phyloP scores from a whole-genome alignment of 2,888 invertebrate genomes.

The Pilophorus perplexus region DNA sequence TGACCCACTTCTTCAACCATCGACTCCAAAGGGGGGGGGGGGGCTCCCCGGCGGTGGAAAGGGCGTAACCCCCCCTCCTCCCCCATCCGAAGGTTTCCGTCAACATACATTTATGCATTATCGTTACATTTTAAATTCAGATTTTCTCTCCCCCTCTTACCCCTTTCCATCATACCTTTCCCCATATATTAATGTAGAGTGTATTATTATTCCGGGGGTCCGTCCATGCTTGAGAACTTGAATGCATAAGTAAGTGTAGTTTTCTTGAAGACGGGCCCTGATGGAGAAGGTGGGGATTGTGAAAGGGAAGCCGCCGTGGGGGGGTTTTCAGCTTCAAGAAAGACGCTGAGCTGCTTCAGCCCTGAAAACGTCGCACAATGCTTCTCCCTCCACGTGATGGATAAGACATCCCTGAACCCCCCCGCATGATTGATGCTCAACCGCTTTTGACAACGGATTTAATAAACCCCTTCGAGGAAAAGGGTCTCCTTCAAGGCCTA shows the following conservation, averaged over 20 bases:
- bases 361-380: constrained; percentile 27
- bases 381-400: constrained; percentile 45
- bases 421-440: constrained; percentile 48
- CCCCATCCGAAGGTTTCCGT: no score
- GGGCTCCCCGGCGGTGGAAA: no score
- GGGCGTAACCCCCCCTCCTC: no score
- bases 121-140: constrained; percentile 55
- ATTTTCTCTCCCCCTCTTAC: constrained; percentile 52
- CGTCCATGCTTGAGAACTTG: constrained; percentile 49
- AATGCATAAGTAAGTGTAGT: constrained; percentile 49
- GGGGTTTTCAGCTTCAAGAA: neutral
- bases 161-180: constrained; percentile 50
- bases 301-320: constrained; percentile 11
- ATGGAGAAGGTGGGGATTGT: neutral
- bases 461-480: constrained; percentile 45
- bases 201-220: constrained; percentile 54
- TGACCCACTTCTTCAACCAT: no score
- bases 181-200: constrained; percentile 59
- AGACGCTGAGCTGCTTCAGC: no score
- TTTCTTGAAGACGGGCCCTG: constrained; percentile 43
- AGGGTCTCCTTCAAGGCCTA: constrained; percentile 31
- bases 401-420: constrained; percentile 44
- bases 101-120: constrained; percentile 57
- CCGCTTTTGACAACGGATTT: constrained; percentile 48
- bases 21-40: no score